Base-by-base conservation (phyloP, 2,797 vertebrate genomes). In the Peromyscus aztecus region DNA sequence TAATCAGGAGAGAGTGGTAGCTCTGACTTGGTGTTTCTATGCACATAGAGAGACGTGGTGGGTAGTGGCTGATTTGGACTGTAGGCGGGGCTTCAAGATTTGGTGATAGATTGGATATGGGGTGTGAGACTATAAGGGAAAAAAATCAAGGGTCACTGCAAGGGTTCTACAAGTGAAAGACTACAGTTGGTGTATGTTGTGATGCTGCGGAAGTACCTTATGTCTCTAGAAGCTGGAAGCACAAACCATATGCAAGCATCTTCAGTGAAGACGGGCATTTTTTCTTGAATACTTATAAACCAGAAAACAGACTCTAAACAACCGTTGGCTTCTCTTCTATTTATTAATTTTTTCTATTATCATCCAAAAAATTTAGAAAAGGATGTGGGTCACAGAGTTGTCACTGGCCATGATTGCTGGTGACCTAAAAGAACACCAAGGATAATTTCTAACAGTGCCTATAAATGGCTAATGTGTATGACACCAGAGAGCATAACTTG, bases 311-410 rank as follows among this genome's bases (percentile, higher is more conserved):
- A 71, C 57, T 88, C 63, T 13, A 89, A 94, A 81, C 24, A 76
- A 46, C 91, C 21, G 34, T 67, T 80, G 81, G 31, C 59, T 90
- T n/a, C 4, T 90, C 49, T 67, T 34, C 29, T 89, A 52, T 87
- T 90, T 96, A 0, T 85, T 96, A 43, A 80, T 31, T 65, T 75
- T 97, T 95, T 78, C 55, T 31, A 67, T 73, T 78, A 75, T 34
- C 65, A 85, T n/a, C 11, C 12, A 16, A 27, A 77, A 89, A 31
- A 0, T 43, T 94, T 77, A 92, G 31, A 65, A 59, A 92, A 95
- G n/a, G 29, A 77, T 1, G 19, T 55, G 65, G n/a, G 17, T 7
- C 84, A 65, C 27, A 80, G 89, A 86, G 46, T 84, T 95, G 91
- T 94, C 27, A 81, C 40, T 87, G 69, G 69, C 24, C 21, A 6